phyloP scores from a whole-genome alignment of 2,888 invertebrate species.

The Acanthosepion pharaonis region DNA sequence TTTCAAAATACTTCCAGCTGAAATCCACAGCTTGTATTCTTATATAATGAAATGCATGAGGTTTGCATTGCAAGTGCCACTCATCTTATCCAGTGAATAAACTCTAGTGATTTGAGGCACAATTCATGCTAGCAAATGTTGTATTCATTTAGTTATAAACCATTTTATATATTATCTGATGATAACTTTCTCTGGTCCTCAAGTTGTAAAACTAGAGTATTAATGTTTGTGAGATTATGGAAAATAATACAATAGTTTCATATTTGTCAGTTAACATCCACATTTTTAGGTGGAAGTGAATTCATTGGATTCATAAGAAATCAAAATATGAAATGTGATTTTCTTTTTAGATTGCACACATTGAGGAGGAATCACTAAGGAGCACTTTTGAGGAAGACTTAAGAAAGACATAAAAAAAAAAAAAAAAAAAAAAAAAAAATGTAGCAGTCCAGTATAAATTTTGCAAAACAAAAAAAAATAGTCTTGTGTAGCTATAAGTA shows the following conservation, averaged over 20 bases:
- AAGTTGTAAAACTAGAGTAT: background rate
- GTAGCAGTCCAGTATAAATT: background rate
- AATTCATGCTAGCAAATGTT: background rate
- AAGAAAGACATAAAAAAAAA: background rate
- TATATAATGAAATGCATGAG: background rate
- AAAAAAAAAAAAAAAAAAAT: background rate
- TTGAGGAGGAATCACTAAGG: background rate
- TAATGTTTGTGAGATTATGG: background rate
- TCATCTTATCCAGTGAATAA: background rate
- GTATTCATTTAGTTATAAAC: background rate
- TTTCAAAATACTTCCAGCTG: conserved; percentile 24
- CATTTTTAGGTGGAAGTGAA: too few relatives aligned
- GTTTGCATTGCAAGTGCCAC: background rate
- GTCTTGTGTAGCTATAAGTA: background rate
- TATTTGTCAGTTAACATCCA: background rate
- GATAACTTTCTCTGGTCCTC: background rate
- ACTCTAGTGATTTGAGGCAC: background rate
- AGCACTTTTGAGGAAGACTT: too few relatives aligned
- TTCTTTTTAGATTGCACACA: background rate
- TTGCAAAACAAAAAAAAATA: background rate
- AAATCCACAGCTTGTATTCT: background rate
- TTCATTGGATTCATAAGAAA: background rate
- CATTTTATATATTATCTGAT: background rate
- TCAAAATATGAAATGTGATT: background rate
- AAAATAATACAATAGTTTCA: background rate